A percentile compares a stretch with the other conserved stretches of the same genome.
phyloP scores from a whole-genome alignment of 2,888 invertebrate species.

The Macropis europaea region DNA sequence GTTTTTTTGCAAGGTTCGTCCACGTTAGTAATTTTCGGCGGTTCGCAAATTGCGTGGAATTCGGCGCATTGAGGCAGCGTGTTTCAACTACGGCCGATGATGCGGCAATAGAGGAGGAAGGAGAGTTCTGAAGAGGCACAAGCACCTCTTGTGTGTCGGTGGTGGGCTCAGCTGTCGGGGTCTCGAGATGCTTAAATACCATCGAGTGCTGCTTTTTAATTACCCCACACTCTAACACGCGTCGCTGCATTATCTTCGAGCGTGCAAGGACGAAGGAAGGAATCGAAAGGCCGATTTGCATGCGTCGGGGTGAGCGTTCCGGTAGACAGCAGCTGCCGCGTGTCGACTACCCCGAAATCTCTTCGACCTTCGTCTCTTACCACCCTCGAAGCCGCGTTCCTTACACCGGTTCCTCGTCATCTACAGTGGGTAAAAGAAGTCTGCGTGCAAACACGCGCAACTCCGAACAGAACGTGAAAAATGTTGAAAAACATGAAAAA shows the following conservation, averaged over 20 bases:
- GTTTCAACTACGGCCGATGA: slow-evolving; percentile 24
- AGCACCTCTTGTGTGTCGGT: slow-evolving; percentile 17
- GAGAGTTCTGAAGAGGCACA: slow-evolving; percentile 17
- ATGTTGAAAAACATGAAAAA: too few relatives aligned
- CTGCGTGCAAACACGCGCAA: too few relatives aligned
- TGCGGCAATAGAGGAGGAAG: slow-evolving; percentile 25
- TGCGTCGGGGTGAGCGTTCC: slow-evolving; percentile 37
- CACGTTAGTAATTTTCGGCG: too few relatives aligned
- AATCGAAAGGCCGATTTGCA: slow-evolving; percentile 29
- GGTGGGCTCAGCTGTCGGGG: slow-evolving; percentile 25
- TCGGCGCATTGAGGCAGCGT: background rate
- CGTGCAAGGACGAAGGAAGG: slow-evolving; percentile 29
- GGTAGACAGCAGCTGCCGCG: slow-evolving; percentile 43
- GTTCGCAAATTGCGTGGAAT: background rate
- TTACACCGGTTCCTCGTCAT: background rate
- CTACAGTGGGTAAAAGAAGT: too few relatives aligned
- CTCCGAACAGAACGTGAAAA: too few relatives aligned
- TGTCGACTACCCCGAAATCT: slow-evolving; percentile 29
- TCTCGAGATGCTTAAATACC: slow-evolving; percentile 25
- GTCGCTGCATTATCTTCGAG: slow-evolving; percentile 8
- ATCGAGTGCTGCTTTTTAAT: slow-evolving; percentile 32
- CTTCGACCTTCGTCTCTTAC: slow-evolving; percentile 14
- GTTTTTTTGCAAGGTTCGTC: too few relatives aligned
- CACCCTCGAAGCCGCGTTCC: slow-evolving; percentile 1
- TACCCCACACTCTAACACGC: background rate